Evolutionary conservation across 2,797 vertebrate genomes (phyloP).

Genomic region (Adrianichthys oophorus): DNA sequence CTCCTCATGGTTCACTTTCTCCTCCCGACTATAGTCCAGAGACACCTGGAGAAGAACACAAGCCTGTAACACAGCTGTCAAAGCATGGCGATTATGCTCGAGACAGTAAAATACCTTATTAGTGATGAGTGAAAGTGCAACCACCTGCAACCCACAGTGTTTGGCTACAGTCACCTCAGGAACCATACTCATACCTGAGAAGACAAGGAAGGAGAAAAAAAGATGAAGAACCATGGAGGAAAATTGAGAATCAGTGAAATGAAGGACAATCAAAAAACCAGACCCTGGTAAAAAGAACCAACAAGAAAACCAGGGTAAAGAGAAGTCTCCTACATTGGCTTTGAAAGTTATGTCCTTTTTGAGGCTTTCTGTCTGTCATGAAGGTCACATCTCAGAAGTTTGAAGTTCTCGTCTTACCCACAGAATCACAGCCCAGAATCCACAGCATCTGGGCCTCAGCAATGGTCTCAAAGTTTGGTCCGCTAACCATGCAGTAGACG

Average conservation of each 20-base stretch:
- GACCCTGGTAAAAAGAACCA: too few relatives aligned
- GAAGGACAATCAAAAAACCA: too few relatives aligned
- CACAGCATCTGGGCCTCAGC: constrained; percentile 76
- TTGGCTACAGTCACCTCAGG: constrained; percentile 77
- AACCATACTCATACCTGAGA: constrained; percentile 74
- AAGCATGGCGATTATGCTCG: neutral
- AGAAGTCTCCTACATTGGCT: too few relatives aligned
- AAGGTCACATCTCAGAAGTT: too few relatives aligned
- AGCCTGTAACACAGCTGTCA: neutral
- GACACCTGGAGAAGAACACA: constrained; percentile 51
- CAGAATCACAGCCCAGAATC: constrained; percentile 72
- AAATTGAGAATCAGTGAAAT: too few relatives aligned
- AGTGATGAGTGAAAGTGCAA: constrained; percentile 77
- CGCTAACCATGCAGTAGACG: constrained; percentile 79
- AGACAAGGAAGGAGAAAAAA: neutral
- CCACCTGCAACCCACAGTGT: constrained; percentile 71
- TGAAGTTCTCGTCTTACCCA: constrained; percentile 61
- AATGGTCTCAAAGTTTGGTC: constrained; percentile 78
- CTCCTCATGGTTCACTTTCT: constrained; percentile 76
- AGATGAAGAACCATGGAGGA: too few relatives aligned
- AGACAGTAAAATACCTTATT: constrained; percentile 58
- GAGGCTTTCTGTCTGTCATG: too few relatives aligned
- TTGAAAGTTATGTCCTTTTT: too few relatives aligned
- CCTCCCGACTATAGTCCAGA: constrained; percentile 74
- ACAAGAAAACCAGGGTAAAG: too few relatives aligned